Evolutionary conservation across 37 sponge, comb jelly and placozoan species (phyloP).

Genomic region (Aphrocallistes beatrix): DNA sequence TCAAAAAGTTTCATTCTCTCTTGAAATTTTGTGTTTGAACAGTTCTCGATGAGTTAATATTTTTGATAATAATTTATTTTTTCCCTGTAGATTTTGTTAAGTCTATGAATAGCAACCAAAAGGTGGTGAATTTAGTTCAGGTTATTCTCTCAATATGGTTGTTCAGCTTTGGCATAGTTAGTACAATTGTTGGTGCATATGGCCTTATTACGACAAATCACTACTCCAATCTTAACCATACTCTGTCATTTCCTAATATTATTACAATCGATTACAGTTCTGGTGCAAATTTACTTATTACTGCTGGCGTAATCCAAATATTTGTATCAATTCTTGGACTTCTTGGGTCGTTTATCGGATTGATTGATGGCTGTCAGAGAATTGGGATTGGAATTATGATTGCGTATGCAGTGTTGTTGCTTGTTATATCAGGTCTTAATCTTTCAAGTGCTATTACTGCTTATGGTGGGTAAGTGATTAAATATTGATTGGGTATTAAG

Average conservation of each 20-base stretch:
- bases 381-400: slow-evolving; percentile 1
- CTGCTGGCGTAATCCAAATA: background rate
- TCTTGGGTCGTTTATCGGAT: background rate
- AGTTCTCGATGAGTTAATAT: too few species aligned
- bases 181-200: background rate
- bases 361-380: background rate
- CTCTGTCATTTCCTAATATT: background rate
- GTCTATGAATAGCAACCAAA: too few species aligned
- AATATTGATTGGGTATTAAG: too few species aligned
- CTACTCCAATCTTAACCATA: background rate
- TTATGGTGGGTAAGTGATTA: slow-evolving; percentile 6
- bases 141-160: background rate
- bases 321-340: background rate
- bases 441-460: slow-evolving; percentile 2
- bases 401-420: background rate
- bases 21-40: too few species aligned
- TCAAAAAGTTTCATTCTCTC: too few species aligned
- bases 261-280: background rate
- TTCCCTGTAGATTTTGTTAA: too few species aligned
- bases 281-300: background rate
- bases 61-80: too few species aligned
- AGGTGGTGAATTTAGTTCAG: background rate
- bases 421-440: background rate
- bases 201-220: background rate
- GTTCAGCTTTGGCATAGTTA: background rate